A percentile compares a stretch with the other conserved stretches of the same genome.
These are phyloP conservation scores for Tetranychus piercei DNA, from an alignment of 2,888 invertebrate genomes.

Conservation along the genomic window DNA sequence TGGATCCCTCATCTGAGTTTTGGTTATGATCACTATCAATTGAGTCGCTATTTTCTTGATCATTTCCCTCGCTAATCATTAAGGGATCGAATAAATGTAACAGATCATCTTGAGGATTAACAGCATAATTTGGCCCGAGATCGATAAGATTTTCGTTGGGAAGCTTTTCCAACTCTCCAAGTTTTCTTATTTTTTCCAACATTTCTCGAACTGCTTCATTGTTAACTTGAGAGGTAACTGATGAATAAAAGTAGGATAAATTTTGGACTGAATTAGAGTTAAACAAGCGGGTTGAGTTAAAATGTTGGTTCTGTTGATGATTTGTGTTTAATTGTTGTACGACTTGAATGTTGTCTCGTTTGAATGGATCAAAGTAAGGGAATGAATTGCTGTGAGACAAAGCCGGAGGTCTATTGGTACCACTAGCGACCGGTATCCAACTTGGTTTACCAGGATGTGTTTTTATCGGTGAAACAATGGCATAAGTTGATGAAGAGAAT, in stretches of 20 bases:
- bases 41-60: neutral
- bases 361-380: neutral
- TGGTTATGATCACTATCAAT: neutral
- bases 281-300: too few species aligned
- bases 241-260: neutral
- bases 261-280: neutral
- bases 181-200: neutral
- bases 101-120: neutral
- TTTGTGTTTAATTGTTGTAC: neutral
- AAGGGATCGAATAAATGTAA: constrained; percentile 7
- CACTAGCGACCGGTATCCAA: neutral
- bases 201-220: neutral
- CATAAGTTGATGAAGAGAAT: constrained; percentile 9
- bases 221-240: neutral
- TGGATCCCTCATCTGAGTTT: neutral
- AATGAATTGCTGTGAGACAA: neutral
- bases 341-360: neutral
- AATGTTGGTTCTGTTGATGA: neutral
- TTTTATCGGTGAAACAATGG: neutral
- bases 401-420: neutral
- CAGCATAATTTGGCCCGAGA: constrained; percentile 4
- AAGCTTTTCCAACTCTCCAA: neutral
- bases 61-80: neutral
- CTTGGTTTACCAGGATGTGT: neutral
- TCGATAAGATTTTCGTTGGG: constrained; percentile 10